phyloP scores from a whole-genome alignment of 1,140 invertebrate species.

The Drosophila sucinea region DNA sequence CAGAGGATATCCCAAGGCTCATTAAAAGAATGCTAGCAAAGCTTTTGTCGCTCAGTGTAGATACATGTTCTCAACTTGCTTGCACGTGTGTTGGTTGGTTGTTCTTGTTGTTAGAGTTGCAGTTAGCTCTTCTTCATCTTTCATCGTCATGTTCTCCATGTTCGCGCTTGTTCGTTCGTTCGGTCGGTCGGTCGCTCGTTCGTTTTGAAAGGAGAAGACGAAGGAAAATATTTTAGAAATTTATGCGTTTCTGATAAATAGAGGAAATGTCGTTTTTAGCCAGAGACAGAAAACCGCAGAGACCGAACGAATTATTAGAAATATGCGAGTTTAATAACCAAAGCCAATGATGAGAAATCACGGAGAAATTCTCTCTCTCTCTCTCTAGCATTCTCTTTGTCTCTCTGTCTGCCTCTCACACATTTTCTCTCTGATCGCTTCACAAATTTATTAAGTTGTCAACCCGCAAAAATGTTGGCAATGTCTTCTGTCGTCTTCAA shows the following conservation, averaged over 20 bases:
- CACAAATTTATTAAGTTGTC: conserved; percentile 81
- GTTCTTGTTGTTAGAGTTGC: conserved; percentile 26
- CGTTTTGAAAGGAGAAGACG: neutral
- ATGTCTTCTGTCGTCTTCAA: conserved; percentile 43
- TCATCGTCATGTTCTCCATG: conserved; percentile 30
- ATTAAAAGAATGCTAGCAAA: too few species aligned
- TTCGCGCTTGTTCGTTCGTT: conserved; percentile 46
- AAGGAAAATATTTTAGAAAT: conserved; percentile 77
- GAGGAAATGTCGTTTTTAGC: conserved; percentile 68
- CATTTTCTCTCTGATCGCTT: conserved; percentile 25
- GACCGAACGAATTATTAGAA: conserved; percentile 73
- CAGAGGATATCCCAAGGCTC: too few species aligned
- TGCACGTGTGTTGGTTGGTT: conserved; percentile 47
- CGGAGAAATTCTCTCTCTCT: conserved; percentile 18
- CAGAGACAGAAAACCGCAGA: conserved; percentile 23
- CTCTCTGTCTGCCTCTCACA: conserved; percentile 9
- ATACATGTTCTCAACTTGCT: conserved; percentile 24
- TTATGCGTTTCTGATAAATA: conserved; percentile 81
- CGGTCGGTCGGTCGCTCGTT: neutral
- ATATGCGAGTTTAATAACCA: conserved; percentile 80
- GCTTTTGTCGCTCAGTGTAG: conserved; percentile 22
- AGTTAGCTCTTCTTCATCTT: conserved; percentile 34
- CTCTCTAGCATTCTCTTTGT: neutral
- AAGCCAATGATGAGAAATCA: conserved; percentile 46
- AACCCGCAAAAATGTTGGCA: conserved; percentile 75